Evolutionary conservation across 2,888 invertebrate genomes (phyloP), one percentile per base, ranked within the genome.

Genomic region (Allacma fusca): DNA sequence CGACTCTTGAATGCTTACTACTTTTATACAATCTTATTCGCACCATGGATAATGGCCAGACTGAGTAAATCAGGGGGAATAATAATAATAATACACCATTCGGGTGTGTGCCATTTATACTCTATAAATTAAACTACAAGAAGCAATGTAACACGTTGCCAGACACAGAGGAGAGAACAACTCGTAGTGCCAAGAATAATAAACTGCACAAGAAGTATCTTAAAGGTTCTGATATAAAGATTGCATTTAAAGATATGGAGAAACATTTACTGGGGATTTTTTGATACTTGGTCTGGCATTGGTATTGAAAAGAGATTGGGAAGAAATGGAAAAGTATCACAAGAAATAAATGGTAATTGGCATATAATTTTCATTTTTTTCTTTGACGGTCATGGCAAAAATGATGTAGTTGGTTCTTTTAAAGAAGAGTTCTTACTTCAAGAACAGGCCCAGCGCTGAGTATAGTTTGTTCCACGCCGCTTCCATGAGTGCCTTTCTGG

Each of bases 401-500:
- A 26, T 62, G 26, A 62, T 62, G 62, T 2, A 9, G 9, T 62
- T 62, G 2, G 23, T 70, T 43, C 24, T 40, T 34, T 19, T 26
- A 5, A 69, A 19, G 24, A 65, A 65, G 69, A 57, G 57, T 62
- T 40, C 87, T 82, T 84, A 90, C 90, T 90, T 97, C 97, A 68
- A 98, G 88, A 65, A 97, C 97, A 1, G 97, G 97, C 13, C 97
- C 97, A 40, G 97, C 97, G 86, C 96, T 96, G 73, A 97, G 89
- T 85, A 98, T 96, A 19, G 96, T 97, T 88, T 97, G 97, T 87
- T 98, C 97, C 1, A 97, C 96, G n/a, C 96, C 96, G 86, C 94
- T 94, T 23, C 96, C 96, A 85, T 95, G 94, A 59, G 93, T 94
- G 75, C 96, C 96, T 86, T 97, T 97, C 87, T 97, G 97, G 87